Evolutionary conservation across 1,140 invertebrate genomes (phyloP).

Genomic region (Rhopalosiphum padi): DNA sequence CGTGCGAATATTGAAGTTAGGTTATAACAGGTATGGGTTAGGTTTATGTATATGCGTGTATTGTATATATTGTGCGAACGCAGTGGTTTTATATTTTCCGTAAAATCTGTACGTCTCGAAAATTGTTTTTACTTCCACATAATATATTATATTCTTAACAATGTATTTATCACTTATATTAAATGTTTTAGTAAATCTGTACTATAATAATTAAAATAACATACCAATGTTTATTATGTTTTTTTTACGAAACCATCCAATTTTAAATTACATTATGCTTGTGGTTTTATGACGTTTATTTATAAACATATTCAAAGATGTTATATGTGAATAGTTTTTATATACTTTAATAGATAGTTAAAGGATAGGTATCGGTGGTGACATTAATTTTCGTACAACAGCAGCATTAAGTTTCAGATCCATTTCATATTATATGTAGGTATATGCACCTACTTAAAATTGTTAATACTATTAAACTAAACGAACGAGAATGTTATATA

Average conservation of each 20-base stretch:
- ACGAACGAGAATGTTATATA: background rate
- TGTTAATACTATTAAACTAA: background rate
- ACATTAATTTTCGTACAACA: background rate
- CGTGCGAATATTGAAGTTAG: background rate
- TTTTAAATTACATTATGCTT: background rate
- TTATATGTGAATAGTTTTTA: no score
- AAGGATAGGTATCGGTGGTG: background rate
- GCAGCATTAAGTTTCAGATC: background rate
- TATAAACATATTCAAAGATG: background rate
- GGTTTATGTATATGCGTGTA: background rate
- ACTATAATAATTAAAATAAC: background rate
- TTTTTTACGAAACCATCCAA: background rate
- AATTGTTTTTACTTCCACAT: background rate
- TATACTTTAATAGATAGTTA: no score
- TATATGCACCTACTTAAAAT: background rate
- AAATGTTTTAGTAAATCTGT: background rate
- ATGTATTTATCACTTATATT: background rate
- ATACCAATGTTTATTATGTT: background rate
- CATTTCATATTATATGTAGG: background rate
- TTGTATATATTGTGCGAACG: background rate
- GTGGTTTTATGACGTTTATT: background rate
- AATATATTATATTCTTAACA: background rate
- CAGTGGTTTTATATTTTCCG: background rate
- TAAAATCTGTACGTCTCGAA: background rate
- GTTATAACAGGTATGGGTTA: background rate